Evolutionary conservation across 2,113 vertebrate species (phyloP).

Genomic region (Scophthalmus maximus): DNA sequence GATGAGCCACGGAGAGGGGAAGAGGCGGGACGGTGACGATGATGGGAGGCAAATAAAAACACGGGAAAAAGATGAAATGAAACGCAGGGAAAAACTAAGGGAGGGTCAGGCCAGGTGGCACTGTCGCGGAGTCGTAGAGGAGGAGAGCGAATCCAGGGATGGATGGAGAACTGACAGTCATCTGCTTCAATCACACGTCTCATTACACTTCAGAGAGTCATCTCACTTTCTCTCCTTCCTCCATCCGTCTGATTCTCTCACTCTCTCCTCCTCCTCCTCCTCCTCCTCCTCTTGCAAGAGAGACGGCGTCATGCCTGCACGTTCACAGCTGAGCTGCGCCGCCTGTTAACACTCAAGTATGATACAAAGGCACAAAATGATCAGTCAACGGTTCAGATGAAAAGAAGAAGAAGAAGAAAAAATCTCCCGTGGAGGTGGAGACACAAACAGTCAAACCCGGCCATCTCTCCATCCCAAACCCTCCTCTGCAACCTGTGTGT

Average conservation of each 20-base stretch:
- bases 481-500: too few species aligned
- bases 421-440: too few species aligned
- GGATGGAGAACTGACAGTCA: slow-evolving; percentile 9
- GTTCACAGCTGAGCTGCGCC: too few species aligned
- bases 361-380: too few species aligned
- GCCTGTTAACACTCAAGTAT: too few species aligned
- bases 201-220: slow-evolving; percentile 11
- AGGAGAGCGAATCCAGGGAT: background rate
- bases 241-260: background rate
- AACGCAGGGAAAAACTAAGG: background rate
- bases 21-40: background rate
- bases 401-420: too few species aligned
- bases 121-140: background rate
- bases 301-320: too few species aligned
- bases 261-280: background rate
- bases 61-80: too few species aligned
- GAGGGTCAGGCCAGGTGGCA: background rate
- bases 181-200: slow-evolving; percentile 27
- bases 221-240: background rate
- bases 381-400: too few species aligned
- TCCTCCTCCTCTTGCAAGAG: background rate
- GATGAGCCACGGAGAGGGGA: background rate
- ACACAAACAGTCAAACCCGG: too few species aligned
- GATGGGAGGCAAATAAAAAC: background rate
- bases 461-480: too few species aligned